Base-by-base conservation (phyloP, 2,797 vertebrate genomes). In the Pangasius krempfi region DNA sequence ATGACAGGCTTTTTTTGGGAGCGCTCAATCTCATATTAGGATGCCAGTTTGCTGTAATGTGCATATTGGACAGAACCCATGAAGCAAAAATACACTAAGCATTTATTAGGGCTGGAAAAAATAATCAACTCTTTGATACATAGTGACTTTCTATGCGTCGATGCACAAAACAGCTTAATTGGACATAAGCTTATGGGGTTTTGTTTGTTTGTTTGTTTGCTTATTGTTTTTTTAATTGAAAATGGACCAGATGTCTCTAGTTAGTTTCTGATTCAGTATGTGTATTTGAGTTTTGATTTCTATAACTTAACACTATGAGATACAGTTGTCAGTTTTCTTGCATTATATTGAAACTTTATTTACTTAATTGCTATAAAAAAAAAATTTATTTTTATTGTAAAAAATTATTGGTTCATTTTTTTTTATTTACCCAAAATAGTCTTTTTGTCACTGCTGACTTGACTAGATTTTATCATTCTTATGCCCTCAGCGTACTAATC, bases 1-100 rank as follows among this genome's bases (percentile, higher is more conserved):
- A 79, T 85, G 89, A 75, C 80, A 72, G 52, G 8, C 56, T 72
- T 27, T 70, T 76, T 72, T 58, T 84, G 5, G 44, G 22, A 18
- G 30, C 60, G 47, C 47, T 68, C 14, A 12, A 64, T 56, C 78
- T 73, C 16, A 7, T 76, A 66, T 87, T 84, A 50, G 52, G 60
- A 78, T 56, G 64, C 52, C 7, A 79, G 56, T 83, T 68, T 56
- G 64, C 44, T 47, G 18, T 66, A 18, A 44, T 72, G 40, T 60
- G 83, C 20, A 40, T 81, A 81, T 82, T 64, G 13, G 40, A 66
- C 60, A 50, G 60, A 83, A 20, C 14, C 37, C n/a, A 66, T 14
- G 25, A 83, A 83, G 80, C 6, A 47, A 62, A 83, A 60, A 44
- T 64, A 25, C 16, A 52, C 18, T 33, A 20, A 80, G 52, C 10